These are phyloP conservation scores for Exaiptasia diaphana DNA, from an alignment of 64 coral and sea anemone species.

Conservation along the genomic window DNA sequence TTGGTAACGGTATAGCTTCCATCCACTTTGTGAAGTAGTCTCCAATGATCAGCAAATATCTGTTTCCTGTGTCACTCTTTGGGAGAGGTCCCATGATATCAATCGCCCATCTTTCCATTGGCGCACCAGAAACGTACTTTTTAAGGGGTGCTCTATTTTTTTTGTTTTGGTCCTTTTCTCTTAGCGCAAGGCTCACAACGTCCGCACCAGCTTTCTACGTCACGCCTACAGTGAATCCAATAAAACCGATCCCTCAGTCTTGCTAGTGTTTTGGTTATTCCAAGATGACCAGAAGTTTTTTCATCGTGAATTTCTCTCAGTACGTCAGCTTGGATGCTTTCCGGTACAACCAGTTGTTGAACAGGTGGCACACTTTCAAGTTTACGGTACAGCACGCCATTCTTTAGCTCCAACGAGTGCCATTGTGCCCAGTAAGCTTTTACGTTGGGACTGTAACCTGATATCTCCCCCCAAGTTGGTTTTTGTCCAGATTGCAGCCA, in stretches of 20 bases:
- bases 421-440: conserved; percentile 17
- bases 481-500: not conserved
- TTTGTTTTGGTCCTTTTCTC: not conserved
- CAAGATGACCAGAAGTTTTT: not conserved
- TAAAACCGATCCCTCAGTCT: not conserved
- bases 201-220: not conserved
- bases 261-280: not conserved
- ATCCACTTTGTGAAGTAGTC: conserved; percentile 65
- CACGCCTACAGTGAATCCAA: not conserved
- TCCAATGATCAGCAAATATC: conserved; percentile 20
- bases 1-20: conserved; percentile 27
- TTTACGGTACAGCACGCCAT: conserved; percentile 37
- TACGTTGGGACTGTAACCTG: not conserved
- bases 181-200: conserved; percentile 2
- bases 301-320: not conserved
- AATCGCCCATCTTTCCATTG: not conserved
- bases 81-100: conserved; percentile 6
- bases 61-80: not conserved
- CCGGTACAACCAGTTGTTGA: conserved; percentile 1
- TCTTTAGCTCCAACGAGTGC: not conserved
- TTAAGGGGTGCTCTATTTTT: not conserved
- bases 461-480: not conserved
- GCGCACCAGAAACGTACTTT: not conserved
- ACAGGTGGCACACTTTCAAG: conserved; percentile 2
- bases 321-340: not conserved